Evolutionary conservation across 2,113 vertebrate genomes (phyloP), one percentile per base, ranked within the genome.

Genomic region (Pseudorectes ferrugineus): DNA sequence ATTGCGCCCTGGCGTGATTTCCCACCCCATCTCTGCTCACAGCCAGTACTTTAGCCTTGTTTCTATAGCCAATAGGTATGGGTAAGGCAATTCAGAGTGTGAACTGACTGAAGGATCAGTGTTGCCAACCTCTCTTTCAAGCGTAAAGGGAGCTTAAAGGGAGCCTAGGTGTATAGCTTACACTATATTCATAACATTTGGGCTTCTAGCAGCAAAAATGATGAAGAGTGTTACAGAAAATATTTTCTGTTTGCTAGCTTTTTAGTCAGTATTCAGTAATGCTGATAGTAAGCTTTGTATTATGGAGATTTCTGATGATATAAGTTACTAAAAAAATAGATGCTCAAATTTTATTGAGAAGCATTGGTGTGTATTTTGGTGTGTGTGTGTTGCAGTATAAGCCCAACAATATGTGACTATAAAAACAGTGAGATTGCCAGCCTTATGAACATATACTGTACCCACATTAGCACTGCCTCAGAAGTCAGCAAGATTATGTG

Each of bases 1-100:
- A 0, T 26, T 81, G 26, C 0, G 0, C 11, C 40, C 35, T 76
- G 49, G 6, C 24, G 10, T 10, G 42, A 23, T 38, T 84, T 65
- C 65, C 33, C 36, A 21, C 9, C 26, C 38, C 46, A 35, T 2
- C 21, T 65, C 51, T 28, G 5, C 33, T 72, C 16, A 18, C 31
- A 58, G 19, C 16, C 38, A 16, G 21, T 52, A 24, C 16, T 45
- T 62, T 14, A 58, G 16, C 14, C 35, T 38, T 84, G 7, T 51
- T 84, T 45, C 31, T 43, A 0, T 52, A 66, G 49, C 38, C 18
- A 20, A 2, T 13, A 62, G 25, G 12, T 35, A 45, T 2, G 5
- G 38, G 15, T 19, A 67, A 75, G 24, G 36, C 23, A 72, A 35
- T 73, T 79, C 31, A 65, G 35, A 48, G 29, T 15, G 20, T 25